phyloP scores from a whole-genome alignment of 1,140 invertebrate genomes.

The Phymorhynchus buccinoides region DNA sequence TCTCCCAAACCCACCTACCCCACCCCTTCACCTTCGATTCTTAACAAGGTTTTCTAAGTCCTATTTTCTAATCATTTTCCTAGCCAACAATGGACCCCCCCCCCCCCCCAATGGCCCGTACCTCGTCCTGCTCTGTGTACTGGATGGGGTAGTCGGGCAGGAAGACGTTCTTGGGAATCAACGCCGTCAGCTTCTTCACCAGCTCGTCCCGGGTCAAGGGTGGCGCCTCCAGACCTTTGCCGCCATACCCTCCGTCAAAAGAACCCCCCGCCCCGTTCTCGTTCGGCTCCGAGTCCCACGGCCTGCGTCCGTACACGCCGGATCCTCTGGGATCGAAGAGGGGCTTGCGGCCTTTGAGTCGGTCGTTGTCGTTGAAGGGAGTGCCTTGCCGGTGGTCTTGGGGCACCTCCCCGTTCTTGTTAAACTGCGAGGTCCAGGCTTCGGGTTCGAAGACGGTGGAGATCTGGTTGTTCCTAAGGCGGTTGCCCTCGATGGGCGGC shows the following conservation, averaged over 20 bases:
- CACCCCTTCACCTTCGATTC: no score
- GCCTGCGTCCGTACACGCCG: conserved; percentile 7
- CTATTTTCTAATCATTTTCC: no score
- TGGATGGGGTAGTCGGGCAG: conserved; percentile 41
- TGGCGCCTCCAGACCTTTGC: background rate
- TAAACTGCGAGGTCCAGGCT: conserved; percentile 43
- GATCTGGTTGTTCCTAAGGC: conserved; percentile 46
- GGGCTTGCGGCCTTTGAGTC: background rate
- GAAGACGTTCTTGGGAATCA: conserved; percentile 44
- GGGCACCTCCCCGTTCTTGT: background rate
- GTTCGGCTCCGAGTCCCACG: background rate
- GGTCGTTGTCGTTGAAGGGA: background rate
- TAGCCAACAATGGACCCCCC: no score
- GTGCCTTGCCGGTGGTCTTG: background rate
- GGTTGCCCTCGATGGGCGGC: conserved; percentile 46
- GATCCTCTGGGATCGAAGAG: conserved; percentile 25
- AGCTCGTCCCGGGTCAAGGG: conserved; percentile 31
- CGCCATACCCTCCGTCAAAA: background rate
- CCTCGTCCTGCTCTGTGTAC: conserved; percentile 41
- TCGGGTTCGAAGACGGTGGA: conserved; percentile 55
- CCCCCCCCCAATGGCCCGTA: background rate
- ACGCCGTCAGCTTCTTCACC: conserved; percentile 31
- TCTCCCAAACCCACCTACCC: no score
- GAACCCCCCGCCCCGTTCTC: background rate
- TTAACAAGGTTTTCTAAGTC: no score